Base-by-base conservation (phyloP, 2,113 vertebrate species). In the Proterorhinus semilunaris region DNA sequence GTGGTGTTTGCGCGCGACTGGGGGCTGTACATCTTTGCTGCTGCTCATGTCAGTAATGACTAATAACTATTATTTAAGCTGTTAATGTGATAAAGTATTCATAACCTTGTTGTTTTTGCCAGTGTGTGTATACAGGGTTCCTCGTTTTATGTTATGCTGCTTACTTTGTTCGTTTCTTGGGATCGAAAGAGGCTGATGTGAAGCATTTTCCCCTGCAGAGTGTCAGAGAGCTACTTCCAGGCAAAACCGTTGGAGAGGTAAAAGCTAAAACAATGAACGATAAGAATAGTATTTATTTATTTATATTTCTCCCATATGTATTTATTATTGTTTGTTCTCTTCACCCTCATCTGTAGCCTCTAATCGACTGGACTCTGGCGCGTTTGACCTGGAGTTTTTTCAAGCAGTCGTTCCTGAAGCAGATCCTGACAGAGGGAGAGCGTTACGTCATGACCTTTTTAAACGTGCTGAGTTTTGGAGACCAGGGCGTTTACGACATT, bases 391-490 rank as follows among this genome's bases (percentile, higher is more conserved):
- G 96, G 96, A 98, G 96, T 87, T 99, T 99, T 93, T 98, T 97
- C 87, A 97, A 98, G 79, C 97, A 99, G 54, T 98, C 96, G 57
- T 98, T 98, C 87, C 86, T 99, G 71, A 99, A 99, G 83, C 97
- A 99, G 87, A 94, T 98, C 88, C 93, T 99, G 78, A 99, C 97
- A 50, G 96, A 99, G 87, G 98, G 98, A 0, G 96, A 99, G 83
- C 92, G 96, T 52, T 99, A 99, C 1, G 92, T 98, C 87, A 98
- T 99, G 98, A 99, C 98, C 36, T 99, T 99, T 87, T 82, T 99
- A 74, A 99, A 97, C 0, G 95, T 99, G 15, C 91, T 99, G 69
- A 97, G 95, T 91, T 99, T 99, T 84, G 97, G 95, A 53, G 98
- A 99, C 80, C 97, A 99, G 85, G 98, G 96, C 50, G 88, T 99